These are phyloP conservation scores for Chelon auratus DNA, from an alignment of 2,797 vertebrate genomes.

Conservation along the genomic window DNA sequence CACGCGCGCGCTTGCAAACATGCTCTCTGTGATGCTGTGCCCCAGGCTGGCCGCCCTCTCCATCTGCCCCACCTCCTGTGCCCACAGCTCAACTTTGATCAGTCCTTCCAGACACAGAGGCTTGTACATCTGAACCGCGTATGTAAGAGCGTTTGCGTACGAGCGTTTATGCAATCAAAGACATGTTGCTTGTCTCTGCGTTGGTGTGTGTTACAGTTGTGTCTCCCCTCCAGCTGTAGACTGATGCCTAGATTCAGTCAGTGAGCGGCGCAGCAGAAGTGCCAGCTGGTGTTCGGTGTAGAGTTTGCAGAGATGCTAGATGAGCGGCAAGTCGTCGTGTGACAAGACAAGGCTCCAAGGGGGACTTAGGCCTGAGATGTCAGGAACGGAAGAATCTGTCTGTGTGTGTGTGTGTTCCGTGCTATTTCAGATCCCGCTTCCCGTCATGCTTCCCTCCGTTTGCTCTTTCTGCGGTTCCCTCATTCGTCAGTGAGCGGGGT, in stretches of 20 bases:
- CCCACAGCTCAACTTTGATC: slow-evolving; percentile 84
- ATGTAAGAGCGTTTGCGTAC: slow-evolving; percentile 67
- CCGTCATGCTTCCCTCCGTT: slow-evolving; percentile 73
- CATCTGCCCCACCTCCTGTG: slow-evolving; percentile 82
- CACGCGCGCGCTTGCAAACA: slow-evolving; percentile 54
- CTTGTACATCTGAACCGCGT: slow-evolving; percentile 60
- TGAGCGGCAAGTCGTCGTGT: slow-evolving; percentile 74
- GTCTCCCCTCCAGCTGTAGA: slow-evolving; percentile 79
- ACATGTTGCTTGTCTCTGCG: slow-evolving; percentile 65
- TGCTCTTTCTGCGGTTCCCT: slow-evolving; percentile 74
- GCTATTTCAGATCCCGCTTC: slow-evolving; percentile 65
- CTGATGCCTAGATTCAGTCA: slow-evolving; percentile 55
- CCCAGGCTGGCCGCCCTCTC: slow-evolving; percentile 80
- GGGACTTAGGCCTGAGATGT: slow-evolving; percentile 73
- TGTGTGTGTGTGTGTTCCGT: slow-evolving; percentile 39
- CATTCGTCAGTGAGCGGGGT: slow-evolving; percentile 80
- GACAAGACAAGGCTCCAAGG: slow-evolving; percentile 75
- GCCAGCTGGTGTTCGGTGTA: slow-evolving; percentile 70
- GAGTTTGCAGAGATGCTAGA: slow-evolving; percentile 70
- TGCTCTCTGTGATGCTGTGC: slow-evolving; percentile 75
- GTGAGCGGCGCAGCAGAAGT: slow-evolving; percentile 51
- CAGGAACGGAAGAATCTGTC: slow-evolving; percentile 45
- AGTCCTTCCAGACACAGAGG: slow-evolving; percentile 68
- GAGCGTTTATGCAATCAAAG: slow-evolving; percentile 80
- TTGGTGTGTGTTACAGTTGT: slow-evolving; percentile 63